Percentiles rank a stretch among this genome's conserved stretches.
These are phyloP conservation scores for Stratiomys singularior DNA, from an alignment of 2,888 invertebrate genomes.

Conservation along the genomic window DNA sequence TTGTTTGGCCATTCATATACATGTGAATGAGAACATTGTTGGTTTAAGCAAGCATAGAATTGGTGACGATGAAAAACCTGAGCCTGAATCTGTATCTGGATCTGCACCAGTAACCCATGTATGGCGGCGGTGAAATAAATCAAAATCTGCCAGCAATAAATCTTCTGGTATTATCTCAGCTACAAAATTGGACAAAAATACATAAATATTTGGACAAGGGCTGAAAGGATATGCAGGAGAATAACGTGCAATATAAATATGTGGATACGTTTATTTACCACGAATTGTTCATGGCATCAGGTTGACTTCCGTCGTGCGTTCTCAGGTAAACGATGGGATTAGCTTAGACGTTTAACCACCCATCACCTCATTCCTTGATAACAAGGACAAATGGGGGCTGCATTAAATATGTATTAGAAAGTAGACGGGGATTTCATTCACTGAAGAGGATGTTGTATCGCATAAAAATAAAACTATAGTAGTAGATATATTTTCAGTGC, in stretches of 20 bases:
- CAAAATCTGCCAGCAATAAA: conserved; percentile 47
- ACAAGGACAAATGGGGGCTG: not conserved
- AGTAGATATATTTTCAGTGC: no score
- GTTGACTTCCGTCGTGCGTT: conserved; percentile 7
- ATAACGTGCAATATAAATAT: not conserved
- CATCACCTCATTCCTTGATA: not conserved
- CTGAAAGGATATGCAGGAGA: conserved; percentile 31
- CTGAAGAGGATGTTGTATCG: no score
- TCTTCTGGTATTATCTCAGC: conserved; percentile 38
- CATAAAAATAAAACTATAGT: no score
- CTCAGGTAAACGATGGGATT: conserved; percentile 15
- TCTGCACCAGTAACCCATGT: not conserved
- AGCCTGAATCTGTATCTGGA: not conserved
- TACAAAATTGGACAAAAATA: conserved; percentile 41
- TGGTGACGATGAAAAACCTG: not conserved
- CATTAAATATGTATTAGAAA: conserved; percentile 32
- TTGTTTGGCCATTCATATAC: not conserved
- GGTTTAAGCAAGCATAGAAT: not conserved
- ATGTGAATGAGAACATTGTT: not conserved
- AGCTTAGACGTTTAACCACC: conserved; percentile 1
- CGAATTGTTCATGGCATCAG: not conserved
- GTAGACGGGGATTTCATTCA: not conserved
- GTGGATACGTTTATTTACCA: conserved; percentile 28
- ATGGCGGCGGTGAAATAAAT: conserved; percentile 42
- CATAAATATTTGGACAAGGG: conserved; percentile 39